phyloP scores from a whole-genome alignment of 2,797 vertebrate genomes.

The Columba guinea region DNA sequence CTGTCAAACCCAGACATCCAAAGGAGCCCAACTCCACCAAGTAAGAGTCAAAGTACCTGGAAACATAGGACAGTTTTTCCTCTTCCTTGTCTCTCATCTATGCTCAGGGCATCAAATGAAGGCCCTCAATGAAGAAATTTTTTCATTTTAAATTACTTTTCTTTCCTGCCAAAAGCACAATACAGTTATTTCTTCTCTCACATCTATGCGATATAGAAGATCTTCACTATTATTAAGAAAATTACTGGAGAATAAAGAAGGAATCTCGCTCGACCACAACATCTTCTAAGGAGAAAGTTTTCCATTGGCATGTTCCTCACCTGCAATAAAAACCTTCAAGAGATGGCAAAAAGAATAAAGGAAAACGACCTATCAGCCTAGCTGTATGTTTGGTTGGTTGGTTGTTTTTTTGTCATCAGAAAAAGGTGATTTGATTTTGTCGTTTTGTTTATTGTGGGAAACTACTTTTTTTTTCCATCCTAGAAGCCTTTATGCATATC shows the following conservation, averaged over 20 bases:
- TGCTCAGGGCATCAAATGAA: constrained; percentile 58
- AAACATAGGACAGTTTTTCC: constrained; percentile 52
- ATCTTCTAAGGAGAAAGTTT: constrained; percentile 43
- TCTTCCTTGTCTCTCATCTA: constrained; percentile 60
- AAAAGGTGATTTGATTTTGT: not conserved
- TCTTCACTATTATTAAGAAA: not conserved
- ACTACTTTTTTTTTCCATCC: not conserved
- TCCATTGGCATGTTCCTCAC: constrained; percentile 16
- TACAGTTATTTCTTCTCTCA: constrained; percentile 52
- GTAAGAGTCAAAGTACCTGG: constrained; percentile 62
- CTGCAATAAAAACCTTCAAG: constrained; percentile 58
- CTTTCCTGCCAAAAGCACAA: constrained; percentile 62
- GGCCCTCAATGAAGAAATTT: constrained; percentile 55
- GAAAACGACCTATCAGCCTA: not conserved
- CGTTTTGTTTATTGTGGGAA: not conserved
- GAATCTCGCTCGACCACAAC: not conserved
- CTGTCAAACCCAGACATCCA: constrained; percentile 41
- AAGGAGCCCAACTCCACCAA: constrained; percentile 28
- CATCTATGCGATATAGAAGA: not conserved
- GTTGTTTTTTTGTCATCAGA: not conserved
- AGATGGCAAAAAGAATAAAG: not conserved
- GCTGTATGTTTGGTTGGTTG: not conserved
- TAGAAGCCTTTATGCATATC: not conserved
- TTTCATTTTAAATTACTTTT: constrained; percentile 65
- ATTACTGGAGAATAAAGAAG: constrained; percentile 6